phyloP scores from a whole-genome alignment of 2,797 vertebrate species.

The Poliocrania exsul region DNA sequence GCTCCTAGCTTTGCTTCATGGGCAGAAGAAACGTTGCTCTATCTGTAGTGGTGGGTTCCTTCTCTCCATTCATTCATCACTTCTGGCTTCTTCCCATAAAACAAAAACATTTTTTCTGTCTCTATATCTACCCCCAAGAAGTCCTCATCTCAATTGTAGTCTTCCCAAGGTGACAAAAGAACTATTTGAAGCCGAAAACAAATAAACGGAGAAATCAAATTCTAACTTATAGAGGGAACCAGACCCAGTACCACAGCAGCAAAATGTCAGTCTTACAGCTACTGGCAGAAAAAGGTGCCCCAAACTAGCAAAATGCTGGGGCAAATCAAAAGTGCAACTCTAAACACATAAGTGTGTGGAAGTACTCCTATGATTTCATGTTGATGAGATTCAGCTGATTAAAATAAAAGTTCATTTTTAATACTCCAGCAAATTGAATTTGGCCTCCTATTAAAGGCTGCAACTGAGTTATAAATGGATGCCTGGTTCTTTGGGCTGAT shows the following conservation, averaged over 20 bases:
- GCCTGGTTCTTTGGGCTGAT: background rate
- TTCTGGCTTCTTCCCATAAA: background rate
- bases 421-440: background rate
- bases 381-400: background rate
- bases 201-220: background rate
- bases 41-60: background rate
- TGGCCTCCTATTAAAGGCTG: background rate
- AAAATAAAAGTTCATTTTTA: slow-evolving; percentile 20
- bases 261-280: background rate
- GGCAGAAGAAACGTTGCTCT: background rate
- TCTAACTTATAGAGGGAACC: background rate
- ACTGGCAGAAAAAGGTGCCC: background rate
- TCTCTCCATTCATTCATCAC: background rate
- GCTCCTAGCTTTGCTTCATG: background rate
- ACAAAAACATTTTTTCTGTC: background rate
- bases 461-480: background rate
- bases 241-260: background rate
- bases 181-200: background rate
- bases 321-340: background rate
- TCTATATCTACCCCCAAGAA: background rate
- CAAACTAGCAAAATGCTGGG: background rate
- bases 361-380: background rate
- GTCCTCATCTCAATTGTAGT: background rate
- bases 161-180: background rate
- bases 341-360: background rate